Evolutionary conservation across 2,888 invertebrate species (phyloP).

Genomic region (Epinotia demarniana): DNA sequence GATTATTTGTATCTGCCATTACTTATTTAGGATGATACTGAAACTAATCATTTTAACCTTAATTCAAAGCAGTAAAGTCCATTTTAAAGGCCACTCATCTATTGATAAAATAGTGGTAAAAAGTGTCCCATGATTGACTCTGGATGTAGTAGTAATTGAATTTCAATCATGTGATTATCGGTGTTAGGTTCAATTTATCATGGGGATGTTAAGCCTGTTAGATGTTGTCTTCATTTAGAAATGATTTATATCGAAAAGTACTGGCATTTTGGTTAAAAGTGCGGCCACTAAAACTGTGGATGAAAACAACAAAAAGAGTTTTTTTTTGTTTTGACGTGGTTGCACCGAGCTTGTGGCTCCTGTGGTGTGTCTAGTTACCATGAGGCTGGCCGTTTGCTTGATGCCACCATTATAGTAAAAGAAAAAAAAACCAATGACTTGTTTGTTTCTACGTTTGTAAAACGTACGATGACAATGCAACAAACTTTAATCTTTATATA

Average conservation of each 20-base stretch:
- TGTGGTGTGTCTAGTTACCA: too few species aligned
- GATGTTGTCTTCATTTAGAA: conserved; percentile 20
- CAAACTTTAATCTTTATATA: not conserved
- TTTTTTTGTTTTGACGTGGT: too few species aligned
- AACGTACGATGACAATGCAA: not conserved
- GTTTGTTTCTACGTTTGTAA: not conserved
- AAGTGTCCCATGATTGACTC: conserved; percentile 22
- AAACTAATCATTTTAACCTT: conserved; percentile 6
- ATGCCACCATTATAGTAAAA: too few species aligned
- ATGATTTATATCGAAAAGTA: conserved; percentile 27
- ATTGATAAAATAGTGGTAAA: conserved; percentile 24
- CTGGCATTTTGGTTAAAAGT: not conserved
- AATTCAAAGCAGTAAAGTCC: not conserved
- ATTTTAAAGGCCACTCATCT: not conserved
- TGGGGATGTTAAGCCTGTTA: not conserved
- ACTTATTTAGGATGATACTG: not conserved
- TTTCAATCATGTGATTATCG: not conserved
- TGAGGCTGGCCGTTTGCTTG: too few species aligned
- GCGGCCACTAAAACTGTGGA: not conserved
- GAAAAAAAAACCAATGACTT: too few species aligned
- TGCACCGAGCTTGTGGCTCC: too few species aligned
- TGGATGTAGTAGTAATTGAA: not conserved
- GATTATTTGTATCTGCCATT: conserved; percentile 19
- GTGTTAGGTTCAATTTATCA: conserved; percentile 16
- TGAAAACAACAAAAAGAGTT: not conserved